Evolutionary conservation across 2,888 invertebrate genomes (phyloP), one percentile per base, ranked within the genome.

Genomic region (Bombyx huttoni): DNA sequence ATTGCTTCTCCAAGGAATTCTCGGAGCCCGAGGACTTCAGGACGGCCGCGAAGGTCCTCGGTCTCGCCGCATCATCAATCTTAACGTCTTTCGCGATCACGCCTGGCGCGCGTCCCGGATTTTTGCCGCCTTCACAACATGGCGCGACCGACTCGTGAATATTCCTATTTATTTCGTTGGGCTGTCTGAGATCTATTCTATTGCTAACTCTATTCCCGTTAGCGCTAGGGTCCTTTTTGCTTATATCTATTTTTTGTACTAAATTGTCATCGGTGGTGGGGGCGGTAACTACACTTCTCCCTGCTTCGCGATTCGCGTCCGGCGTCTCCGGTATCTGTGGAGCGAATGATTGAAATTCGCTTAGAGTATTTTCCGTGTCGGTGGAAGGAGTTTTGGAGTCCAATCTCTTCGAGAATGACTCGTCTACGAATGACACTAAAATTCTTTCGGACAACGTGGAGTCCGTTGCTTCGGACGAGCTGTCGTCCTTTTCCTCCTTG

Each of bases 221-320:
- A 48, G 72, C 67, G 66, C 70, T 63, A 54, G 70, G 65, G 62
- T 60, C 74, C 65, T 56, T 70, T 63, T 73, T 77, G 69, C 87
- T 88, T 87, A 88, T 69, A 80, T 71, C 87, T 88, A 88, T 64
- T 71, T 76, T 87, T 88, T 87, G 87, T 88, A 88, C 87, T 87
- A 81, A 73, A 67, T 70, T 74, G 67, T 79, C 78, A 78, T 84
- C 88, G 88, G 88, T 87, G 87, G 88, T 76, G 66, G 62, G 55
- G 56, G 73, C 74, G 81, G 85, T 84, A 82, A 85, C 82, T 77
- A 61, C 74, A 46, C 48, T 34, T 46, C 51, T 52, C 9, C 51
- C 52, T 9, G 46, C 14, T 24, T 46, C 56, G 49, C 40, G 56
- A 9, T 3, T 40, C 9, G 56, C 53, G 53, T 74, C 75, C 49